Evolutionary conservation across 2,113 vertebrate species (phyloP), one percentile per base, ranked within the genome.

Genomic region (Ranitomeya variabilis): DNA sequence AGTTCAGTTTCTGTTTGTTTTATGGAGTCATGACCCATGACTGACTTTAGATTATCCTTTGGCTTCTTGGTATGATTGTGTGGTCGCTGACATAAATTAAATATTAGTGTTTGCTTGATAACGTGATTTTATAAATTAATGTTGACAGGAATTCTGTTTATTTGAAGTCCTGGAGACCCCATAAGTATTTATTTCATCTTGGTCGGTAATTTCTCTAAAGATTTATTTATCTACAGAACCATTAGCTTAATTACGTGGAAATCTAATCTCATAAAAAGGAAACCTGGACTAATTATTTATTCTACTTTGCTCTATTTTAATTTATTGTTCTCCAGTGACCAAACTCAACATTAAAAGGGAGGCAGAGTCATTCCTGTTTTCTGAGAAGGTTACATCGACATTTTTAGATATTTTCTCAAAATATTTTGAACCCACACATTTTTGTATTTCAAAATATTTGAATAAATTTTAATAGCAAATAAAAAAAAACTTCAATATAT

Each of bases 161-260:
- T 87, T 87, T 87, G 73, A 78, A 66, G 15, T 66, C n/a, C 19
- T 4, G 8, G 45, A 78, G 45, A 76, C 19, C 85, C 54, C 66
- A 69, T 57, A 73, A n/a, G 52, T 54, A 69, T 69, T 83, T 83
- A 83, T 87, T 87, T 79, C 54, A 60, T 54, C 45, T 66, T 23
- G 19, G 74, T 67, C 16, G 64, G 59, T 23, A 64, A 86, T 86
- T 74, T 13, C 57, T 59, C 26, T 76, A 64, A 87, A 78, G 45
- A 52, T 66, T 87, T 64, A 66, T 77, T 79, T 87, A 79, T 87
- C 60, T 79, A 54, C 26, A 79, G 85, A 64, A 15, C 51, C 85
- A 87, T 66, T 66, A 79, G 52, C 78, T 69, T 55, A 80, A 87
- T 87, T 64, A 79, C 55, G 37, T 66, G 13, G 23, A 77, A 76